These are phyloP conservation scores for Chrysodeixis includens DNA, from an alignment of 2,888 invertebrate genomes.

Conservation along the genomic window DNA sequence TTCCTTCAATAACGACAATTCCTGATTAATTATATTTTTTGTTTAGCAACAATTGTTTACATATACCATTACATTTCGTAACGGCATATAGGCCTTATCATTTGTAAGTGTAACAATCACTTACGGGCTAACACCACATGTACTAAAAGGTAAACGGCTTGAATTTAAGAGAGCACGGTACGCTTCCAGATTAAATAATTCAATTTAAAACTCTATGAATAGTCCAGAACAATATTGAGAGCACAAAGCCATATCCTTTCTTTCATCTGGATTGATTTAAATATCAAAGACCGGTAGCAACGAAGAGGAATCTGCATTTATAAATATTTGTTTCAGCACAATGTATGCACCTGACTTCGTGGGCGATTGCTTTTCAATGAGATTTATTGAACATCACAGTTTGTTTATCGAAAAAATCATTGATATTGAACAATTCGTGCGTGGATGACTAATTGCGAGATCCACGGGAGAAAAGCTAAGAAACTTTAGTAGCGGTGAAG, in stretches of 20 bases:
- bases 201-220: background rate
- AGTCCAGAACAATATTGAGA: background rate
- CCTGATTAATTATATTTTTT: too few species aligned
- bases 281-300: background rate
- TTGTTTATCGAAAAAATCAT: background rate
- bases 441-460: too few species aligned
- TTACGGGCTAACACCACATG: too few species aligned
- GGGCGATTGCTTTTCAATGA: background rate
- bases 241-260: slow-evolving; percentile 1
- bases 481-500: background rate
- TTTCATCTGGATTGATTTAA: background rate
- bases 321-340: slow-evolving; percentile 4
- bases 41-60: too few species aligned
- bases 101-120: too few species aligned
- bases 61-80: too few species aligned
- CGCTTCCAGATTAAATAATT: background rate
- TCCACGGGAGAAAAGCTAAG: too few species aligned
- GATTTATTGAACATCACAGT: background rate
- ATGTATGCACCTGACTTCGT: background rate
- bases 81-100: too few species aligned
- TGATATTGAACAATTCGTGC: too few species aligned
- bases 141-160: too few species aligned
- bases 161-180: too few species aligned
- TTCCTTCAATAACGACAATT: too few species aligned
- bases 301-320: slow-evolving; percentile 2